Percentiles rank a stretch among this genome's conserved stretches.
phyloP scores from a whole-genome alignment of 2,888 invertebrate genomes.

The Agrenia bidenticulata region DNA sequence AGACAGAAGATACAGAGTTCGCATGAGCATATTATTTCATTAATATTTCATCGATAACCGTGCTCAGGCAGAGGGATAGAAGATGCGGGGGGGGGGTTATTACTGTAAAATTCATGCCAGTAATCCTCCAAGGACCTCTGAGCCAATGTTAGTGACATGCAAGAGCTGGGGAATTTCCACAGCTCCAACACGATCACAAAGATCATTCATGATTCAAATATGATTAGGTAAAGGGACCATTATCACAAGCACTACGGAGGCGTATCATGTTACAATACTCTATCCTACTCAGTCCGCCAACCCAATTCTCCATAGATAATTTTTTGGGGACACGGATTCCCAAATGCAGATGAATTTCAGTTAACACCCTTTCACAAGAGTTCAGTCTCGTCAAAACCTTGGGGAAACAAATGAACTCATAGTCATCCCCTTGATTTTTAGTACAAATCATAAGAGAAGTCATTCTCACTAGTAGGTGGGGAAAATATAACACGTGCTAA shows the following conservation, averaged over 20 bases:
- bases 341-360: too few relatives aligned
- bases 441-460: too few relatives aligned
- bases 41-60: conserved; percentile 40
- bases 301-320: too few relatives aligned
- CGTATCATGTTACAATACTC: too few relatives aligned
- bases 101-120: conserved; percentile 42
- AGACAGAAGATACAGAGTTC: neutral
- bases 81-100: conserved; percentile 27
- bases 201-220: conserved; percentile 22
- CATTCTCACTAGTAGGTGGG: too few relatives aligned
- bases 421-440: too few relatives aligned
- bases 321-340: too few relatives aligned
- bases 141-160: conserved; percentile 32
- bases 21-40: conserved; percentile 29
- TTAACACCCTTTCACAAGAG: too few relatives aligned
- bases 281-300: too few relatives aligned
- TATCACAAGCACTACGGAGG: neutral
- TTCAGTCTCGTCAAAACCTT: too few relatives aligned
- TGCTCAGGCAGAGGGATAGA: neutral
- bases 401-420: too few relatives aligned
- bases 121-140: conserved; percentile 35
- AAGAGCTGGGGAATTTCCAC: conserved; percentile 19
- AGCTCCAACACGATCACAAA: conserved; percentile 3
- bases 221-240: conserved; percentile 17
- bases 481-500: too few relatives aligned